phyloP scores from a whole-genome alignment of 2,113 vertebrate species.

The Heptranchias perlo region DNA sequence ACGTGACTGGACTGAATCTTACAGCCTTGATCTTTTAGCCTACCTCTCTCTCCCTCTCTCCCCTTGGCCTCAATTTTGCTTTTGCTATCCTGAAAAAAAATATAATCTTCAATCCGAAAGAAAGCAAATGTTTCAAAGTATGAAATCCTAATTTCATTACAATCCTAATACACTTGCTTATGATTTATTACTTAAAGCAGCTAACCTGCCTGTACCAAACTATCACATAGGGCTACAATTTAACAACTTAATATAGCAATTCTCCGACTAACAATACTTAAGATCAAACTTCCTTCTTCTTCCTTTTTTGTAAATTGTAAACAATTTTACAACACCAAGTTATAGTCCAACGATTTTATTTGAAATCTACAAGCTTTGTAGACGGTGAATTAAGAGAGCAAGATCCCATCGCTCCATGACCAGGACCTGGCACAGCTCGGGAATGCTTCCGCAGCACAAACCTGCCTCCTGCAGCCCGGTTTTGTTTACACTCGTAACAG shows the following conservation, averaged over 20 bases:
- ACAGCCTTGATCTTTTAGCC: background rate
- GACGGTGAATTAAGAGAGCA: background rate
- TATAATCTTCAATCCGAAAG: background rate
- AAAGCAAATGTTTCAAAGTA: background rate
- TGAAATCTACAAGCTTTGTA: too few species aligned
- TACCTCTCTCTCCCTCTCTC: background rate
- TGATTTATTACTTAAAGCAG: constrained; percentile 19
- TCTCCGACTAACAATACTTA: too few species aligned
- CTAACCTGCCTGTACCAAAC: constrained; percentile 41
- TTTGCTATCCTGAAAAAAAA: background rate
- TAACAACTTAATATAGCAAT: background rate
- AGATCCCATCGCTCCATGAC: background rate
- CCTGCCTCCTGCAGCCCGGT: background rate
- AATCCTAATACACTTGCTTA: background rate
- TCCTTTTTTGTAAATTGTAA: too few species aligned
- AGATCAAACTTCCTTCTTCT: background rate
- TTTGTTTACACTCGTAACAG: background rate
- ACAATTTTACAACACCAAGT: too few species aligned
- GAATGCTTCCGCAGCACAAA: background rate
- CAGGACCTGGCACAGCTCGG: background rate
- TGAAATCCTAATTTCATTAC: background rate
- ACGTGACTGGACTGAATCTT: background rate
- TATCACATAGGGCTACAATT: background rate
- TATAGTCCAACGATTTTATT: too few species aligned
- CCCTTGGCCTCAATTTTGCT: background rate